Percentiles rank a stretch among this genome's conserved stretches.
Evolutionary conservation across 2,888 invertebrate species (phyloP).

Genomic region (Sabatieria punctata): DNA sequence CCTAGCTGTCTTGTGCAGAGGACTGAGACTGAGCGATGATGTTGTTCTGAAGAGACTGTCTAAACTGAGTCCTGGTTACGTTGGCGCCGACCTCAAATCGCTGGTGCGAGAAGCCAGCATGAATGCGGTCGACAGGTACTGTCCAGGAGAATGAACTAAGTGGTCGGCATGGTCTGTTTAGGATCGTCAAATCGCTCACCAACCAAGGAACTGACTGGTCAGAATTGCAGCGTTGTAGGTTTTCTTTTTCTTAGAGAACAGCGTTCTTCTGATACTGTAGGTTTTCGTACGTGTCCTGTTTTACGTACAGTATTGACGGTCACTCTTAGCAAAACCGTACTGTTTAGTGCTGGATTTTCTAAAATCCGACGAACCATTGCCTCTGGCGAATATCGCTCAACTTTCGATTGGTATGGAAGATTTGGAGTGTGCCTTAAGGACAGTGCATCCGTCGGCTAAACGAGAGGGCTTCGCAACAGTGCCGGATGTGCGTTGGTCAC

Average conservation of each 20-base stretch:
- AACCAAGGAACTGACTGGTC: too few species aligned
- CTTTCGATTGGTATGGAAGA: conserved; percentile 20
- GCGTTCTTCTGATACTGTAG: too few species aligned
- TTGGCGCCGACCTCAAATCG: conserved; percentile 77
- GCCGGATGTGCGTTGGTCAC: conserved; percentile 89
- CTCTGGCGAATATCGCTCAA: conserved; percentile 10
- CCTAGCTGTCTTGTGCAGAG: conserved; percentile 18
- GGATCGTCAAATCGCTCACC: too few species aligned
- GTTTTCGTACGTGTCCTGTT: too few species aligned
- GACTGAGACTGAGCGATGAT: background rate
- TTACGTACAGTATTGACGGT: conserved; percentile 11
- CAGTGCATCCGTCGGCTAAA: conserved; percentile 77
- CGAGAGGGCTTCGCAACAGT: conserved; percentile 93
- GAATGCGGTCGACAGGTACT: conserved; percentile 55
- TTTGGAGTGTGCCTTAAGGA: conserved; percentile 49
- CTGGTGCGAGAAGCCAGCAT: conserved; percentile 71
- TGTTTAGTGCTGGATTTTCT: conserved; percentile 20
- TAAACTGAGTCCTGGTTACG: conserved; percentile 77
- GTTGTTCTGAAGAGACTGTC: conserved; percentile 58
- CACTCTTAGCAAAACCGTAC: too few species aligned
- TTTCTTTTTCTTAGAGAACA: too few species aligned
- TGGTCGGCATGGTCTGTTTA: too few species aligned
- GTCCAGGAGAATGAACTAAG: too few species aligned
- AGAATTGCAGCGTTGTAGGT: too few species aligned
- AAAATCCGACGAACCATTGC: conserved; percentile 18